Conservation (phyloP, 2,797 vertebrate genomes). For the Phaenicophaeus curvirostris region DNA sequence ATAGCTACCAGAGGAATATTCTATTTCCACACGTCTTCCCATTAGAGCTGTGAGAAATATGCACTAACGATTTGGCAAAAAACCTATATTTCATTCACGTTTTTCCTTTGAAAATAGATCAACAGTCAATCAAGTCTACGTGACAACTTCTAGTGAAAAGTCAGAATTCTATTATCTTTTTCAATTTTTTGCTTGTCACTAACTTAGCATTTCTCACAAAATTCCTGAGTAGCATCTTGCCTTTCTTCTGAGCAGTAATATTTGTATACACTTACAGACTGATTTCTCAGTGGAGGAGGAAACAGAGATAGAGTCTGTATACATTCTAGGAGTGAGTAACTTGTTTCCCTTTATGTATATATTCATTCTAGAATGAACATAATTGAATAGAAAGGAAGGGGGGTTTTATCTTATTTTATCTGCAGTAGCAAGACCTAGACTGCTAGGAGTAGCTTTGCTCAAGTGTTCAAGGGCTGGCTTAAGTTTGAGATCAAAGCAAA, state of each 20-base stretch:
- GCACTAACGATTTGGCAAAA: background rate
- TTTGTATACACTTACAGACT: background rate
- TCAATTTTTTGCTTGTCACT: background rate
- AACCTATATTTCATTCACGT: background rate
- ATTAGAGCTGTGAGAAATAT: background rate
- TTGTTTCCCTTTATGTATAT: background rate
- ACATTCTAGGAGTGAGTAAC: background rate
- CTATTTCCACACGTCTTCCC: background rate
- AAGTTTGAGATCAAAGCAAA: background rate
- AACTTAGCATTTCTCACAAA: background rate
- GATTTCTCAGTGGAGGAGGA: background rate
- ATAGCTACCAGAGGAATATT: background rate
- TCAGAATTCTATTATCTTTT: background rate
- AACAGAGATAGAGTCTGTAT: background rate
- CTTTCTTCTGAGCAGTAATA: background rate
- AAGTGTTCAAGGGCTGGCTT: background rate
- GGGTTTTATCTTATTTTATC: background rate
- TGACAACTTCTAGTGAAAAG: background rate
- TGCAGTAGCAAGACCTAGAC: background rate
- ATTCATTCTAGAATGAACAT: background rate
- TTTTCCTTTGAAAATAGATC: background rate
- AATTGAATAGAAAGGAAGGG: background rate
- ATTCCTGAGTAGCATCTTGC: background rate
- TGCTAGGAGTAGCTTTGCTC: background rate
- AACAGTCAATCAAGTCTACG: background rate